A percentile compares a stretch with the other conserved stretches of the same genome.
Evolutionary conservation across 2,113 vertebrate species (phyloP).

Genomic region (Trinectes maculatus): DNA sequence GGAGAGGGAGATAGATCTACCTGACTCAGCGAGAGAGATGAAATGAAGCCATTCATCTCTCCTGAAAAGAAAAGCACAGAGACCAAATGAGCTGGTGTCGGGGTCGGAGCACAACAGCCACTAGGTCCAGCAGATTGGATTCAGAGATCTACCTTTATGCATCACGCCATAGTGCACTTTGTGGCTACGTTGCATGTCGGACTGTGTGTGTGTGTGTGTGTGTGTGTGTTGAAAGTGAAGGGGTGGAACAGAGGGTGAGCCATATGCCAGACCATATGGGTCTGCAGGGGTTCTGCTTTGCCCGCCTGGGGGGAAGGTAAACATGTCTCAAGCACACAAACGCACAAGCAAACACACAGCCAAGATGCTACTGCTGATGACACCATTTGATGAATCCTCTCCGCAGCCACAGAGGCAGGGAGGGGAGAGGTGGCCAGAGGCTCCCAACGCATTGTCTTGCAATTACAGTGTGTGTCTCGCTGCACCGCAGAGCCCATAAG

Average conservation of each 20-base stretch:
- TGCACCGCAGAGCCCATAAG: conserved; percentile 13
- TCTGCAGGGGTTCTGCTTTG: conserved; percentile 59
- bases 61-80: conserved; percentile 25
- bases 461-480: conserved; percentile 38
- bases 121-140: conserved; percentile 40
- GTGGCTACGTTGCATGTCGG: conserved; percentile 29
- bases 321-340: conserved; percentile 65
- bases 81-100: conserved; percentile 17
- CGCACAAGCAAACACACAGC: conserved; percentile 36
- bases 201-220: conserved; percentile 9
- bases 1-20: conserved; percentile 51
- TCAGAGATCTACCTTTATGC: conserved; percentile 46
- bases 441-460: conserved; percentile 34
- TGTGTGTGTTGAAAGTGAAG: conserved; percentile 17
- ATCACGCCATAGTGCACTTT: conserved; percentile 37
- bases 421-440: conserved; percentile 26
- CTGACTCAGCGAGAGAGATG: conserved; percentile 63
- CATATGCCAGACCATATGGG: conserved; percentile 77
- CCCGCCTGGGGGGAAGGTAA: conserved; percentile 65
- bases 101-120: conserved; percentile 49
- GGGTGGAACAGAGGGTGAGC: conserved; percentile 25
- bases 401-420: not conserved
- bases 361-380: conserved; percentile 42
- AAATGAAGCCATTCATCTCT: conserved; percentile 61
- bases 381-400: conserved; percentile 56